phyloP scores from a whole-genome alignment of 2,888 invertebrate genomes.

The Xylota segnis region DNA sequence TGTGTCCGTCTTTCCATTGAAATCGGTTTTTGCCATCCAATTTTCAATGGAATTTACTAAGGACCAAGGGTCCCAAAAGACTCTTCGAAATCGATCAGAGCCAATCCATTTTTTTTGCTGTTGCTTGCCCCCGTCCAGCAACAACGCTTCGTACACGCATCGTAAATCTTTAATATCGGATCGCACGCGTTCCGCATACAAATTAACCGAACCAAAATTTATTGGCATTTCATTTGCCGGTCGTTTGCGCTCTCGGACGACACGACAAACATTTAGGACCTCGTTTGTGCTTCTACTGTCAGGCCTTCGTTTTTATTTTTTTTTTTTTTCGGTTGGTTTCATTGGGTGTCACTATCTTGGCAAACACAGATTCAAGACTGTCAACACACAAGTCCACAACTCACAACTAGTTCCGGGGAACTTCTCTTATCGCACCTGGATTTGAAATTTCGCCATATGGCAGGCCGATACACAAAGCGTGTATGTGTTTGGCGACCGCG shows the following conservation, averaged over 20 bases:
- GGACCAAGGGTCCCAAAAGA: slow-evolving; percentile 70
- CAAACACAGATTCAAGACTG: slow-evolving; percentile 61
- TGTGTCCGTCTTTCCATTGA: slow-evolving; percentile 65
- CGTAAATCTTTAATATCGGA: slow-evolving; percentile 77
- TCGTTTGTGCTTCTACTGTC: slow-evolving; percentile 40
- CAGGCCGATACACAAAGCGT: slow-evolving; percentile 5
- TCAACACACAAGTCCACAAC: slow-evolving; percentile 16
- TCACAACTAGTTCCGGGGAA: slow-evolving; percentile 46
- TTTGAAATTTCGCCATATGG: slow-evolving; percentile 62
- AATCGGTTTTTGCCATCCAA: slow-evolving; percentile 30
- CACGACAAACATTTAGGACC: neutral
- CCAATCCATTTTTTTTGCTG: neutral
- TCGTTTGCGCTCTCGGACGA: neutral
- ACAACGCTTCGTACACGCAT: slow-evolving; percentile 61
- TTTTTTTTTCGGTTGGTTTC: neutral
- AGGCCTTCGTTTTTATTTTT: neutral
- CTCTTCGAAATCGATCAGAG: slow-evolving; percentile 46
- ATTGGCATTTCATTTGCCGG: slow-evolving; percentile 72
- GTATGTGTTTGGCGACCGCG: slow-evolving; percentile 27
- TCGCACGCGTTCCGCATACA: slow-evolving; percentile 75
- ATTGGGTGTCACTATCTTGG: slow-evolving; percentile 42
- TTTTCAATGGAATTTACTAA: slow-evolving; percentile 70
- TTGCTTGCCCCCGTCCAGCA: neutral
- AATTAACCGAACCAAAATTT: slow-evolving; percentile 73
- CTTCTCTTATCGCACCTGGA: slow-evolving; percentile 74